These are phyloP conservation scores for Arion vulgaris DNA, from an alignment of 1,140 invertebrate species.

Conservation along the genomic window DNA sequence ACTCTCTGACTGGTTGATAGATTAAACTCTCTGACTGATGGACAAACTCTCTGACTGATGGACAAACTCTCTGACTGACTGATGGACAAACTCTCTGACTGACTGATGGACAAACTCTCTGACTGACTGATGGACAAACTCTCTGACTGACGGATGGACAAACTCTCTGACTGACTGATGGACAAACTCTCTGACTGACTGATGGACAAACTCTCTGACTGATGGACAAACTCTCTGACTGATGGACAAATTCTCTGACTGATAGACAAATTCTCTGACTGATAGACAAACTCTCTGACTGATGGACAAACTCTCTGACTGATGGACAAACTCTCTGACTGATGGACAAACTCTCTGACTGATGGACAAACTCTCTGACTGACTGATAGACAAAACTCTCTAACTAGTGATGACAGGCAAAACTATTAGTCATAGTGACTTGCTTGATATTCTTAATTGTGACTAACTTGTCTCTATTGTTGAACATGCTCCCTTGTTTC, in stretches of 20 bases:
- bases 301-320: neutral
- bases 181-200: neutral
- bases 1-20: slow-evolving; percentile 12
- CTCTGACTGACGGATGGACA: neutral
- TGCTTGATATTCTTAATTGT: too few relatives aligned
- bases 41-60: slow-evolving; percentile 12
- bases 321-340: slow-evolving; percentile 69
- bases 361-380: slow-evolving; percentile 92
- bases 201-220: slow-evolving; percentile 10
- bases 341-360: slow-evolving; percentile 94
- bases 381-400: slow-evolving; percentile 94
- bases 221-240: slow-evolving; percentile 10
- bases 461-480: too few relatives aligned
- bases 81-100: slow-evolving; percentile 2
- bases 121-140: neutral
- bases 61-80: slow-evolving; percentile 21
- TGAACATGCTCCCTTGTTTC: too few relatives aligned
- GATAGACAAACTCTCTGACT: neutral
- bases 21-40: slow-evolving; percentile 13
- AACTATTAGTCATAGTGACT: too few relatives aligned
- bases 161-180: slow-evolving; percentile 79
- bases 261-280: neutral
- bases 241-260: slow-evolving; percentile 5
- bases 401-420: too few relatives aligned
- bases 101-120: neutral